Evolutionary conservation across 2,888 invertebrate genomes (phyloP).

Genomic region (Bombyx huttoni): DNA sequence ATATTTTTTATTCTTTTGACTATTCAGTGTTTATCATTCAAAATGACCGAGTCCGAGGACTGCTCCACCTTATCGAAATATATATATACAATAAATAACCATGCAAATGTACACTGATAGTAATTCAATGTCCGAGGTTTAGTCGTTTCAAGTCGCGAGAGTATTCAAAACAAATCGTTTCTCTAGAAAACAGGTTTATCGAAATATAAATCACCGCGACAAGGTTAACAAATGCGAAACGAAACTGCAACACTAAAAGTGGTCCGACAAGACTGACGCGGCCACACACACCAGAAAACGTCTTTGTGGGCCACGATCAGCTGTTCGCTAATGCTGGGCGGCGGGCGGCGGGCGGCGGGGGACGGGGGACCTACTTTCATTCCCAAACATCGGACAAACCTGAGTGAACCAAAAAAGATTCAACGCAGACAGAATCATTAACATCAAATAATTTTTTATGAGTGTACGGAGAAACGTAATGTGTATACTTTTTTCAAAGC

Average conservation of each 20-base stretch:
- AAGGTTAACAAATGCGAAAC: constrained; percentile 3
- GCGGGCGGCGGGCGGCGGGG: background rate
- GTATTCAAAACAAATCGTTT: background rate
- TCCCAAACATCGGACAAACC: background rate
- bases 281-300: background rate
- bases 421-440: background rate
- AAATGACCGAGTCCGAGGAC: background rate
- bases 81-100: no score
- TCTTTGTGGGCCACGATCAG: constrained; percentile 16
- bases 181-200: constrained; percentile 1
- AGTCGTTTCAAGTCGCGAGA: constrained; percentile 1
- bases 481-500: no score
- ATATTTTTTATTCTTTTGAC: constrained; percentile 6
- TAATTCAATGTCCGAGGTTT: no score
- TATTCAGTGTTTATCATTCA: background rate
- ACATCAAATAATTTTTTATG: no score
- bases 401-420: background rate
- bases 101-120: no score
- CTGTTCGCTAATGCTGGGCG: constrained; percentile 9
- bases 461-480: no score
- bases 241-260: background rate
- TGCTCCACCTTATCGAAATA: no score
- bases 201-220: background rate
- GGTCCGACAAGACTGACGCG: background rate
- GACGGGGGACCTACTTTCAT: background rate